Percentiles rank a stretch among this genome's conserved stretches.
These are phyloP conservation scores for Orthochromis malagaraziensis DNA, from an alignment of 2,113 vertebrate species.

Conservation along the genomic window DNA sequence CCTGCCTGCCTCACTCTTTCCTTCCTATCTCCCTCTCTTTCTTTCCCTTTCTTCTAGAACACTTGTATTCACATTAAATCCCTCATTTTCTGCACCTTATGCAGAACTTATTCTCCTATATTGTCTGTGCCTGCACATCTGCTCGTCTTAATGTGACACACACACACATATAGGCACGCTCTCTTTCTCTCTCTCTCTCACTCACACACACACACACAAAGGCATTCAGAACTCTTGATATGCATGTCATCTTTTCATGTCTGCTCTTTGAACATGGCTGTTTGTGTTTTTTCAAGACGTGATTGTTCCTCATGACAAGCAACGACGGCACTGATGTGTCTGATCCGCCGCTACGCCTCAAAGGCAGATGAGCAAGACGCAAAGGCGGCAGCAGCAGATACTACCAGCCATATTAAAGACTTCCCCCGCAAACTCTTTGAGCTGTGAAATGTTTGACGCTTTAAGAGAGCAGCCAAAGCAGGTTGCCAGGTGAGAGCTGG, in stretches of 20 bases:
- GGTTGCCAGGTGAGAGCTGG: slow-evolving; percentile 54
- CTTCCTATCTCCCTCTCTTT: background rate
- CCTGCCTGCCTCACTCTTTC: slow-evolving; percentile 29
- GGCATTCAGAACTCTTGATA: slow-evolving; percentile 31
- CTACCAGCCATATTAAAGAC: slow-evolving; percentile 50
- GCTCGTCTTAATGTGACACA: slow-evolving; percentile 1
- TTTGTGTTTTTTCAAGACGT: slow-evolving; percentile 61
- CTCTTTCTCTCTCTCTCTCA: background rate
- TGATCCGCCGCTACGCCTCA: slow-evolving; percentile 51
- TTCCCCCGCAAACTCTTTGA: slow-evolving; percentile 45
- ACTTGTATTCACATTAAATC: slow-evolving; percentile 33
- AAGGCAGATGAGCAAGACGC: slow-evolving; percentile 38
- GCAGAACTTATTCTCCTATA: slow-evolving; percentile 12
- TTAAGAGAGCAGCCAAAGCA: slow-evolving; percentile 1
- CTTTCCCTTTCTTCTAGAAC: slow-evolving; percentile 15
- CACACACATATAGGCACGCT: background rate
- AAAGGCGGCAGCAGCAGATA: slow-evolving; percentile 11
- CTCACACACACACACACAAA: background rate
- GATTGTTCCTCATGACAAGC: slow-evolving; percentile 54
- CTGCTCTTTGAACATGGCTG: slow-evolving; percentile 56
- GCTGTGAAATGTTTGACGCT: slow-evolving; percentile 61
- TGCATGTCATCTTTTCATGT: slow-evolving; percentile 50
- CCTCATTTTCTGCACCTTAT: slow-evolving; percentile 6
- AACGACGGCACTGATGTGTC: slow-evolving; percentile 48
- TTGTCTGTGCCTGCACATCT: background rate